Evolutionary conservation across 2,888 invertebrate genomes (phyloP).

Genomic region (Norana najaformis): DNA sequence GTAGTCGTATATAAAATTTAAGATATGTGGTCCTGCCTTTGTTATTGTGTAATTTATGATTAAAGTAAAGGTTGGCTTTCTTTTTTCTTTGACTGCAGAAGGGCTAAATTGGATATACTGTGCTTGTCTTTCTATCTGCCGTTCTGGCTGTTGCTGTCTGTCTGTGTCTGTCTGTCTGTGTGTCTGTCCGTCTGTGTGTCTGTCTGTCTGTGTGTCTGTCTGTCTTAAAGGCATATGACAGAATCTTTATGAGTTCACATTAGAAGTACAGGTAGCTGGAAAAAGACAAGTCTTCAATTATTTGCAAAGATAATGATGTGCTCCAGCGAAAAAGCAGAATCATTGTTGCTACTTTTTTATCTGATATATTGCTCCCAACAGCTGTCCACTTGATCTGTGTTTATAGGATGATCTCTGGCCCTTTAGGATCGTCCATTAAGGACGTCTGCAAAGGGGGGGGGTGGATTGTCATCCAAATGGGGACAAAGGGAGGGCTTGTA

Average conservation of each 20-base stretch:
- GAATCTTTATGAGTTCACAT: too few relatives aligned
- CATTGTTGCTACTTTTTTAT: not conserved
- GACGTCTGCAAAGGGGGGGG: too few relatives aligned
- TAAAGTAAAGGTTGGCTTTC: not conserved
- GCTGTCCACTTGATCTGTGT: too few relatives aligned
- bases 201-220: not conserved
- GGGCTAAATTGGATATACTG: not conserved
- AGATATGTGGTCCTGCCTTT: not conserved
- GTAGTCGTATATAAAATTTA: not conserved
- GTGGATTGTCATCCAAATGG: too few relatives aligned
- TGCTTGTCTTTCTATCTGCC: not conserved
- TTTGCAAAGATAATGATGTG: not conserved
- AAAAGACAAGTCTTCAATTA: not conserved
- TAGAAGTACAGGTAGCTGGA: too few relatives aligned
- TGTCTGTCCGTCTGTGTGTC: not conserved
- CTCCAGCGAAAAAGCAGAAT: not conserved
- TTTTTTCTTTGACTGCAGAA: not conserved
- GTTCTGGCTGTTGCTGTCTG: not conserved
- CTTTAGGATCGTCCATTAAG: too few relatives aligned
- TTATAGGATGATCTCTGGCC: too few relatives aligned
- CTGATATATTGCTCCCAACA: not conserved
- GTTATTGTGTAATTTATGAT: not conserved
- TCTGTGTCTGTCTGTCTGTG: not conserved
- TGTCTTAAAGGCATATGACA: not conserved
- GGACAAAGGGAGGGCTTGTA: too few relatives aligned